Percentiles rank a stretch among this genome's conserved stretches.
phyloP scores from a whole-genome alignment of 2,113 vertebrate species.

The Leptocoma aspasia region DNA sequence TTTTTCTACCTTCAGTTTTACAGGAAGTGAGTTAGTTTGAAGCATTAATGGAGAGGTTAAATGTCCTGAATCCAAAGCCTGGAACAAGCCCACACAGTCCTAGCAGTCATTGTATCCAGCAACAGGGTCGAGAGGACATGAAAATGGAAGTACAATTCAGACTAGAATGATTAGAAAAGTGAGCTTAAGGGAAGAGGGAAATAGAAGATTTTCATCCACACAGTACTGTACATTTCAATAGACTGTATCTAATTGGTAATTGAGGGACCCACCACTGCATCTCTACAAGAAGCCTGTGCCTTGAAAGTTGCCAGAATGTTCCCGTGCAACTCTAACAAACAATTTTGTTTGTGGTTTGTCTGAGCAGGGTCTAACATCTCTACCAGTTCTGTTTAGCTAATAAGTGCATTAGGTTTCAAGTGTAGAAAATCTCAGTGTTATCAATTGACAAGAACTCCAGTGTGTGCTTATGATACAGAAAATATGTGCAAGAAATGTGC shows the following conservation, averaged over 20 bases:
- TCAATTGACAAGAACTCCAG: not conserved
- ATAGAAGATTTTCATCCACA: not conserved
- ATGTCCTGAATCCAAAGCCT: not conserved
- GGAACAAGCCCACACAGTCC: constrained; percentile 7
- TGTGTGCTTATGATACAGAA: not conserved
- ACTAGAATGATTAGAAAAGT: not conserved
- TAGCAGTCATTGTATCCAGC: not conserved
- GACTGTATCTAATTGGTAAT: not conserved
- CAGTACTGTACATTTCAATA: not conserved
- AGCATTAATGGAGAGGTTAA: constrained; percentile 40
- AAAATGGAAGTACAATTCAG: not conserved
- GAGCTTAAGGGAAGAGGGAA: not conserved
- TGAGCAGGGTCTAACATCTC: not conserved
- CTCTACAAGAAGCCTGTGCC: not conserved
- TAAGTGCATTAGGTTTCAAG: not conserved
- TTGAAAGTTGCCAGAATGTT: not conserved
- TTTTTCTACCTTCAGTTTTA: constrained; percentile 11
- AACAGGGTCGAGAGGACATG: not conserved
- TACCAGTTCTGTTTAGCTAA: not conserved
- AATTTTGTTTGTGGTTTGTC: not conserved
- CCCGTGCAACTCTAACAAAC: not conserved
- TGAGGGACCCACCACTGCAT: not conserved
- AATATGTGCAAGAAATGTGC: not conserved
- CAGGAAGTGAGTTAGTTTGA: constrained; percentile 8
- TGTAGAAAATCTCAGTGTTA: not conserved